These are phyloP conservation scores for Dendropsophus ebraccatus DNA, from an alignment of 2,113 vertebrate genomes.

Conservation along the genomic window DNA sequence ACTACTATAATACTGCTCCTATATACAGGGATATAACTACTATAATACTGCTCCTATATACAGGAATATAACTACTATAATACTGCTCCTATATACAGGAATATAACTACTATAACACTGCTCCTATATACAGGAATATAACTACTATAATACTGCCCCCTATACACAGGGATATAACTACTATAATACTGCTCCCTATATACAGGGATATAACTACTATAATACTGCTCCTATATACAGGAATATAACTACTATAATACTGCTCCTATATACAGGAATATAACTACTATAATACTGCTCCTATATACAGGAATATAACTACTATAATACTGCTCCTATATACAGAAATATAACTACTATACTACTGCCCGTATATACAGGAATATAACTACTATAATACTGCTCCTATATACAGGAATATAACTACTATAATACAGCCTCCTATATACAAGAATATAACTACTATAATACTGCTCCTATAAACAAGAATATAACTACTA, in stretches of 20 bases:
- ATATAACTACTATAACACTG: conserved; percentile 6
- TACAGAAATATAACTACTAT: conserved; percentile 5
- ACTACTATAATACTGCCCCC: conserved; percentile 1
- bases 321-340: not conserved
- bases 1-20: not conserved
- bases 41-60: not conserved
- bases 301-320: no score
- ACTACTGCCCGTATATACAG: not conserved
- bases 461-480: no score
- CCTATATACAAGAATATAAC: not conserved
- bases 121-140: conserved; percentile 1
- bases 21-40: not conserved
- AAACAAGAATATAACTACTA: no score
- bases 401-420: no score
- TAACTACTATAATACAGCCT: not conserved
- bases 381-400: not conserved
- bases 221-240: not conserved
- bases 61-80: conserved; percentile 14
- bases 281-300: not conserved
- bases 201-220: conserved; percentile 5
- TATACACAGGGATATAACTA: not conserved
- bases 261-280: not conserved
- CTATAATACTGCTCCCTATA: conserved; percentile 2
- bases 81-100: conserved; percentile 1
- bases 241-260: conserved; percentile 10